Conservation (phyloP, 2,113 vertebrate species). For the Todiramphus saurophagus region DNA sequence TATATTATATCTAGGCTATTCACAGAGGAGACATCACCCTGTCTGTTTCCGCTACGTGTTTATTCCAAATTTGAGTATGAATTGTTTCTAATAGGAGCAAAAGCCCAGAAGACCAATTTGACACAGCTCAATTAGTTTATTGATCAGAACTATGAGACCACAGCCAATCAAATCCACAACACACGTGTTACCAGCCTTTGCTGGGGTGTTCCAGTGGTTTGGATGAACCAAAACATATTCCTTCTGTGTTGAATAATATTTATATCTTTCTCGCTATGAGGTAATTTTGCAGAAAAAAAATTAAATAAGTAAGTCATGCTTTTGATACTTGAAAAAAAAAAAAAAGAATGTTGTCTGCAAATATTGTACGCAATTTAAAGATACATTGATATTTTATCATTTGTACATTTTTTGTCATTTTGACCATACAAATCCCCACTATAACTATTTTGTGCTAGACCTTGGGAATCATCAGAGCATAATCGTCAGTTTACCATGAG, state of each 20-base stretch:
- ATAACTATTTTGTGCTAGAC: neutral
- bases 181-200: neutral
- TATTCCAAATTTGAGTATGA: neutral
- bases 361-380: neutral
- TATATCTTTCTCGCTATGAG: neutral
- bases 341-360: neutral
- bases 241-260: neutral
- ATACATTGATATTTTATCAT: neutral
- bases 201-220: neutral
- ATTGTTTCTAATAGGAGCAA: constrained; percentile 17
- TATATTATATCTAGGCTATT: neutral
- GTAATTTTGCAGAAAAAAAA: neutral
- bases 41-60: neutral
- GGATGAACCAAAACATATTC: neutral
- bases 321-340: neutral
- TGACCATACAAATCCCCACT: neutral
- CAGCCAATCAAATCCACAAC: neutral
- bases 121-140: constrained; percentile 51
- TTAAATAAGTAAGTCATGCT: neutral
- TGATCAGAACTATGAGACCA: constrained; percentile 33
- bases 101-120: constrained; percentile 35
- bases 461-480: neutral
- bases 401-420: neutral
- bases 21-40: neutral
- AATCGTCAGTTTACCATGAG: neutral